Conservation (phyloP, 2,888 invertebrate genomes). For the Matsumyia berberina region DNA sequence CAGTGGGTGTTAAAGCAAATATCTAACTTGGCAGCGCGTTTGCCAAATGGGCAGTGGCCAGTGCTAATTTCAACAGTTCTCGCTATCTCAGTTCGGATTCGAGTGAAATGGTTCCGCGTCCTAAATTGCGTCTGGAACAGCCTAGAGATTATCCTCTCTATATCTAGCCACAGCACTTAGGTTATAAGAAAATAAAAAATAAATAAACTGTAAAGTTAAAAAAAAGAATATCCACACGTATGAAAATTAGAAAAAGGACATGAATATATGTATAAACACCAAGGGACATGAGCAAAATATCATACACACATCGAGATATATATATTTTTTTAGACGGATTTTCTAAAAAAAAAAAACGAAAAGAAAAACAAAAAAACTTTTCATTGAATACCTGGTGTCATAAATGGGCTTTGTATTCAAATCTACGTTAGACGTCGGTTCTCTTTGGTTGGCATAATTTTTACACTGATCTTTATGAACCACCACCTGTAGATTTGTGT, state of each 20-base stretch:
- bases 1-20: no score
- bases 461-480: constrained; percentile 81
- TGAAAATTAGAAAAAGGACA: constrained; percentile 15
- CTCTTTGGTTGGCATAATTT: constrained; percentile 78
- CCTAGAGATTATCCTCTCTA: no score
- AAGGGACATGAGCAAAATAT: constrained; percentile 56
- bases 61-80: no score
- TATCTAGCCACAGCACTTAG: background rate
- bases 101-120: no score
- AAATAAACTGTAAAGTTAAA: background rate
- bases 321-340: background rate
- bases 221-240: constrained; percentile 25
- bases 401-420: constrained; percentile 79
- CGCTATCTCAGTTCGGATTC: no score
- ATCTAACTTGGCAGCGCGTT: no score
- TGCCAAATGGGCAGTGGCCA: no score
- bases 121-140: no score
- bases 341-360: constrained; percentile 28
- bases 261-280: constrained; percentile 35
- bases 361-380: constrained; percentile 46
- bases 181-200: background rate
- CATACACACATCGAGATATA: constrained; percentile 58
- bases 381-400: constrained; percentile 79
- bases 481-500: constrained; percentile 81
- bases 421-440: constrained; percentile 78